These are phyloP conservation scores for Microplitis deprimator DNA, from an alignment of 2,888 invertebrate species.

Conservation along the genomic window DNA sequence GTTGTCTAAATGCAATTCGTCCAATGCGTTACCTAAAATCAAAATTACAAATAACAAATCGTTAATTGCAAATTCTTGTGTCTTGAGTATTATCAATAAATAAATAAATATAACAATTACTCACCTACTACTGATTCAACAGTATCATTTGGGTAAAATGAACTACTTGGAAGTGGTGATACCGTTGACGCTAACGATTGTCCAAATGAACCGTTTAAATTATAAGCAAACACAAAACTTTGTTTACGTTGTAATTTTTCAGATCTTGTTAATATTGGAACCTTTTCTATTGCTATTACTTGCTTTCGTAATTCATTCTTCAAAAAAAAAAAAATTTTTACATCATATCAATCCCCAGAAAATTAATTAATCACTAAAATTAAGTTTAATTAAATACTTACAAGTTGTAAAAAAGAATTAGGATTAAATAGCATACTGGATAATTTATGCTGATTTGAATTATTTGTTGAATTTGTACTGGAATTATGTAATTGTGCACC, in stretches of 20 bases:
- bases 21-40: conserved; percentile 82
- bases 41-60: conserved; percentile 6
- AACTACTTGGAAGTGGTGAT: conserved; percentile 74
- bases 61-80: not conserved
- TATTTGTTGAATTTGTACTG: conserved; percentile 62
- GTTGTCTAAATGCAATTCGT: conserved; percentile 89
- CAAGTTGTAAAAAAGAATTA: conserved; percentile 63
- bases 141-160: conserved; percentile 84
- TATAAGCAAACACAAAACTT: conserved; percentile 76
- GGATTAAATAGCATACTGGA: conserved; percentile 66
- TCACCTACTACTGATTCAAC: conserved; percentile 85
- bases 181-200: conserved; percentile 71
- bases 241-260: conserved; percentile 79
- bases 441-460: conserved; percentile 64
- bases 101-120: conserved; percentile 54
- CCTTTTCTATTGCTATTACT: conserved; percentile 77
- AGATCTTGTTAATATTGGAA: conserved; percentile 75
- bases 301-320: conserved; percentile 75
- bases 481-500: conserved; percentile 76
- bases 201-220: conserved; percentile 71
- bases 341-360: not conserved
- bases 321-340: not conserved
- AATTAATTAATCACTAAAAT: not conserved
- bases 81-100: conserved; percentile 5
- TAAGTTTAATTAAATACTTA: conserved; percentile 55